Base-by-base conservation (phyloP, 2,888 invertebrate genomes). In the Gasteruption jaculator region DNA sequence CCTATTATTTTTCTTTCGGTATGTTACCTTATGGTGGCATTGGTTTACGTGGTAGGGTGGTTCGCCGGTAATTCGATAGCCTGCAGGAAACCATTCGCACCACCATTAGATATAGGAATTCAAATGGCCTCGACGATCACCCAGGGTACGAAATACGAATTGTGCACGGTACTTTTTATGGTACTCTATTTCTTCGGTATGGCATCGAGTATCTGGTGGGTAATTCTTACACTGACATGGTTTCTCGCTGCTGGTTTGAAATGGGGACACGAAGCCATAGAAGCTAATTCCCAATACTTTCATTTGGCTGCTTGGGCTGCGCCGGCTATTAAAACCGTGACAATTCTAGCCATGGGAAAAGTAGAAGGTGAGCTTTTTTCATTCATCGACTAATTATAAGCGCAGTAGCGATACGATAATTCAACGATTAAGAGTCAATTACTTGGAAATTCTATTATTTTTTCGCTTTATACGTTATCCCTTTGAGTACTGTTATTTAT, bases 181-280 rank as follows among this genome's bases (percentile, higher is more conserved):
- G 81, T 93, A 61, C 81, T 94, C 31, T 92, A 92, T 73, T 95
- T 94, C 75, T 95, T 94, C 71, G 88, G 89, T 65, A 94, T 94
- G 91, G 92, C 94, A 18, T 91, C 91, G 31, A 91, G 90, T 66
- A 91, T 95, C 62, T 95, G 96, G 95, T 96, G 95, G 95, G 93
- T 95, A 38, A 85, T 95, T 57, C 75, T 96, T 61, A 93, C 95
- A 12, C 78, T 96, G 49, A 94, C 95, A 40, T 96, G 95, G 95
- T 95, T 94, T 73, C 75, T 96, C 62, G 92, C 94, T 27, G 94
- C 95, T 46, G 94, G 94, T 21, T 79, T 95, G 43, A 95, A 95
- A 74, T 96, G 95, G 95, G 94, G 94, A 30, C 93, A 94, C 72
- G 96, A 96, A 76, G 95, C 95, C 24, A 95, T 96, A 63, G 94